A percentile compares a stretch with the other conserved stretches of the same genome.
These are phyloP conservation scores for Metallyticus violacea DNA, from an alignment of 2,888 invertebrate species.

Conservation along the genomic window DNA sequence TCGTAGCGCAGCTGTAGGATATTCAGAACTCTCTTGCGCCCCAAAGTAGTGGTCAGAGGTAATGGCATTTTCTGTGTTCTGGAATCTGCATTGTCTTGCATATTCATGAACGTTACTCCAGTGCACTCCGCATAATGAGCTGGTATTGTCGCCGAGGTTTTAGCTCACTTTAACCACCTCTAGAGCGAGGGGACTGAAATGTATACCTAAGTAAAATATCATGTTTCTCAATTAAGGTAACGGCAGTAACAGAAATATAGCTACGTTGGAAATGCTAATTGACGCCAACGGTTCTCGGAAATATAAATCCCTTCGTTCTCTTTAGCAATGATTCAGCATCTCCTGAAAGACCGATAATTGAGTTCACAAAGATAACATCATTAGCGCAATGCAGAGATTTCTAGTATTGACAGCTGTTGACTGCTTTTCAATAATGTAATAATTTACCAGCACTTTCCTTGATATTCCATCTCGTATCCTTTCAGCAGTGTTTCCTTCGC, in stretches of 20 bases:
- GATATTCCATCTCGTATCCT: too few species aligned
- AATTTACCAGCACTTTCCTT: too few species aligned
- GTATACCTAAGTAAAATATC: not conserved
- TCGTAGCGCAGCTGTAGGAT: not conserved
- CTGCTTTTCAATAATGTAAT: too few species aligned
- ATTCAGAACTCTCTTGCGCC: not conserved
- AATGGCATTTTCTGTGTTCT: not conserved
- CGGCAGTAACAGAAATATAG: not conserved
- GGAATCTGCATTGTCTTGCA: not conserved
- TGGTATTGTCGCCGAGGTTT: not conserved
- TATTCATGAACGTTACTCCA: not conserved
- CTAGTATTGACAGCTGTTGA: too few species aligned
- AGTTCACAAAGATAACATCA: not conserved
- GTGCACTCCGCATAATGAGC: not conserved
- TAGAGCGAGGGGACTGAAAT: not conserved
- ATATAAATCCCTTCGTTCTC: not conserved
- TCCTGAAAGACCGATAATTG: not conserved
- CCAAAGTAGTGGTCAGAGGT: not conserved
- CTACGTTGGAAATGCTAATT: not conserved
- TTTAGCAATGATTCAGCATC: not conserved
- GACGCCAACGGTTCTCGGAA: not conserved
- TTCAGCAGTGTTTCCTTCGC: too few species aligned
- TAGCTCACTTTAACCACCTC: not conserved
- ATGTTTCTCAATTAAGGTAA: not conserved
- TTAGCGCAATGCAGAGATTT: not conserved